Conservation (phyloP, 2,113 vertebrate species). For the Gallinago undulata region DNA sequence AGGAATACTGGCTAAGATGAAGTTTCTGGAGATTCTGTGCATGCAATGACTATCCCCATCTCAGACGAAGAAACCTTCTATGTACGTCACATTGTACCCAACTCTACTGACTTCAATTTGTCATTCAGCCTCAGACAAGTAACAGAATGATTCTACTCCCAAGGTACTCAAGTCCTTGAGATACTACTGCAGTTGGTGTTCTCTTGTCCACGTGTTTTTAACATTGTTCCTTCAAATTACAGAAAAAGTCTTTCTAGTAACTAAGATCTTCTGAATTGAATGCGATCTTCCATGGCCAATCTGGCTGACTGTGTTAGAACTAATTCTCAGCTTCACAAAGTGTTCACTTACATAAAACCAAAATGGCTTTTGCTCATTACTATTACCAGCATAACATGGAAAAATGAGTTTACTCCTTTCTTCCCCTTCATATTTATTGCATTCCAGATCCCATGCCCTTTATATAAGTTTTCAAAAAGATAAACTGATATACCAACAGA, state of each 20-base stretch:
- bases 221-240: neutral
- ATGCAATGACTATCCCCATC: neutral
- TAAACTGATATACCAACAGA: neutral
- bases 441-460: neutral
- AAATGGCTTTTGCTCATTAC: neutral
- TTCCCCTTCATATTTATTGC: neutral
- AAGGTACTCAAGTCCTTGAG: neutral
- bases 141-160: neutral
- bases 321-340: neutral
- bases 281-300: neutral
- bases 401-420: neutral
- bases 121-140: neutral
- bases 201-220: accelerated
- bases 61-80: neutral
- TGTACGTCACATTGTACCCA: neutral
- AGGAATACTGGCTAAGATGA: neutral
- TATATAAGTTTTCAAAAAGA: neutral
- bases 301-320: neutral
- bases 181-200: accelerated
- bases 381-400: neutral
- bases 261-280: neutral
- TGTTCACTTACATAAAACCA: neutral
- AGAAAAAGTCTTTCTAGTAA: neutral
- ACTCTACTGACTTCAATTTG: neutral
- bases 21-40: neutral